These are phyloP conservation scores for Bufo bufo DNA, from an alignment of 2,113 vertebrate species.

Conservation along the genomic window DNA sequence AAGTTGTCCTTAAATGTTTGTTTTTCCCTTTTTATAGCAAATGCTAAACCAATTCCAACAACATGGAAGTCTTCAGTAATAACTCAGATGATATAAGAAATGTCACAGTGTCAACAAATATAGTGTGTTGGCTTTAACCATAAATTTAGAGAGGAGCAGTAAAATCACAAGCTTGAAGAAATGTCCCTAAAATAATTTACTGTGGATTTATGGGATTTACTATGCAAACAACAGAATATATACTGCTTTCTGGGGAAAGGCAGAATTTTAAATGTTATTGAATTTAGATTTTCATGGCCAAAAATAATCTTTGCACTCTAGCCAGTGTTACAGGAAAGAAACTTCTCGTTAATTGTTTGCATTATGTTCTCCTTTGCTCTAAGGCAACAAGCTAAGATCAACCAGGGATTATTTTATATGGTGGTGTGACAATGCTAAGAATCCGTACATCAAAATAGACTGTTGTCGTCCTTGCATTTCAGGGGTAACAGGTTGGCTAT, in stretches of 20 bases:
- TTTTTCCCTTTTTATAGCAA: background rate
- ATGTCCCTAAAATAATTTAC: conserved; percentile 20
- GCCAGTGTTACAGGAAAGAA: background rate
- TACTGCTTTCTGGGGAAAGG: conserved; percentile 15
- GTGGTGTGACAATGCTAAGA: background rate
- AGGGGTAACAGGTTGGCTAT: no score
- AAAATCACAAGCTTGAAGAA: conserved; percentile 33
- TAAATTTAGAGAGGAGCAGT: conserved; percentile 32
- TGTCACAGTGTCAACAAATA: conserved; percentile 32
- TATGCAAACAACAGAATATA: conserved; percentile 38
- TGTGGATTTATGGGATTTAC: conserved; percentile 32
- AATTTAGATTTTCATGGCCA: conserved; percentile 8
- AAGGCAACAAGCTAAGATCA: background rate
- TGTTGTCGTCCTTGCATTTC: background rate
- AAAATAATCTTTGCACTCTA: conserved; percentile 19
- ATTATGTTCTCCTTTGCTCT: conserved; percentile 15
- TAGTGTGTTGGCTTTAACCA: background rate
- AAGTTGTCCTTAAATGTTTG: background rate
- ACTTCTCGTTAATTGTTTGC: conserved; percentile 4
- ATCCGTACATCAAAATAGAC: background rate
- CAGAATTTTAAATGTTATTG: conserved; percentile 14
- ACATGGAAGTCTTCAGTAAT: background rate
- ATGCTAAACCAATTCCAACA: conserved; percentile 1
- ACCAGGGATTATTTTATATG: background rate
- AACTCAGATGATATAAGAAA: conserved; percentile 31